Evolutionary conservation across 2,888 invertebrate genomes (phyloP).

Genomic region (Nesidiocoris tenuis): DNA sequence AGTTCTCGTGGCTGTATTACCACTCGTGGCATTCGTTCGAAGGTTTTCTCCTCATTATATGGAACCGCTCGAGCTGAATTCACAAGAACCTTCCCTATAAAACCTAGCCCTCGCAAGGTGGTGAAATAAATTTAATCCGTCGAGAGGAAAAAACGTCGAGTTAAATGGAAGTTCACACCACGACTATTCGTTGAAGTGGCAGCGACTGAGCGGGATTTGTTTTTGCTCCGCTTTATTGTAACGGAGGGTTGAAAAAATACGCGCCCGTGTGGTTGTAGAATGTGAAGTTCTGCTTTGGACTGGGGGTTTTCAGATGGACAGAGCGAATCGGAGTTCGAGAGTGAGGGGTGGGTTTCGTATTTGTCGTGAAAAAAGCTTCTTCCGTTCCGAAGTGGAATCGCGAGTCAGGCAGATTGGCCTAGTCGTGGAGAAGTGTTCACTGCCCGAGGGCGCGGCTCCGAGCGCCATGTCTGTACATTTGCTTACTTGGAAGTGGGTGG

Average conservation of each 20-base stretch:
- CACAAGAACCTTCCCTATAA: too few species aligned
- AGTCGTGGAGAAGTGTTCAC: background rate
- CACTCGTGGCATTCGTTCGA: too few species aligned
- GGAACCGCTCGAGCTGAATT: too few species aligned
- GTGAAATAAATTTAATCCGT: background rate
- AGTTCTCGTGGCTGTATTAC: too few species aligned
- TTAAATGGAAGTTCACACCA: background rate
- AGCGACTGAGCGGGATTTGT: background rate
- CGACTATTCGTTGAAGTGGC: background rate
- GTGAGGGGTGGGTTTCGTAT: background rate
- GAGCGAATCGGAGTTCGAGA: too few species aligned
- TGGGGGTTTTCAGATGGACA: background rate
- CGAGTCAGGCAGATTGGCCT: background rate
- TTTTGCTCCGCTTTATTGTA: background rate
- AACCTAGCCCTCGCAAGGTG: too few species aligned
- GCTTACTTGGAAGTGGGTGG: background rate
- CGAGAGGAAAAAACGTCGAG: background rate
- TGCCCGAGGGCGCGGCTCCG: background rate
- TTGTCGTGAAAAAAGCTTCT: background rate
- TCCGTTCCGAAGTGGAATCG: background rate
- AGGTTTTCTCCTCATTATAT: too few species aligned
- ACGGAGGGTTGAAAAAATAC: background rate
- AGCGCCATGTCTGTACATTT: background rate
- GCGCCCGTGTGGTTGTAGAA: background rate
- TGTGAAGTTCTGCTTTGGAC: background rate